A percentile compares a stretch with the other conserved stretches of the same genome.
These are phyloP conservation scores for Apteryx owenii DNA, from an alignment of 2,113 vertebrate genomes.

Conservation along the genomic window DNA sequence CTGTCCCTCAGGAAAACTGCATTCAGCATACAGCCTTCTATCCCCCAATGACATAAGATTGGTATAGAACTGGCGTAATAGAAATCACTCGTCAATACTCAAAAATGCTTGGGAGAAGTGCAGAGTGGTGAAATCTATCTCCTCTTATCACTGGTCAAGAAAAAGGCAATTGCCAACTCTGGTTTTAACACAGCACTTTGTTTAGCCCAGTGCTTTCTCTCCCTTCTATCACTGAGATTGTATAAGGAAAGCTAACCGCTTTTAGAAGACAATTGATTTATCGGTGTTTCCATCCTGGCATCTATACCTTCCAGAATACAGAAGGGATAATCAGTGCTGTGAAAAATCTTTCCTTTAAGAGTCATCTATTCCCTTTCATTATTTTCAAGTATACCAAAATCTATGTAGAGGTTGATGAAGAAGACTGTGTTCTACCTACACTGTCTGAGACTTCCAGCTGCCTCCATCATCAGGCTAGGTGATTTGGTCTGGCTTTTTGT, in stretches of 20 bases:
- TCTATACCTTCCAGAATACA: not conserved
- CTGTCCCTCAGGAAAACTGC: not conserved
- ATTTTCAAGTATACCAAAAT: not conserved
- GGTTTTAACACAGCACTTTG: not conserved
- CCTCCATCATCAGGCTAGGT: not conserved
- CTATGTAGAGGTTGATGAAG: accelerated
- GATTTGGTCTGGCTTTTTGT: not conserved
- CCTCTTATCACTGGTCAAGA: not conserved
- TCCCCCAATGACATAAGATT: not conserved
- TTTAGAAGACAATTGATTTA: not conserved
- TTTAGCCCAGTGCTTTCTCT: not conserved
- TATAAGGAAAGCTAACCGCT: not conserved
- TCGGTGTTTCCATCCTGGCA: not conserved
- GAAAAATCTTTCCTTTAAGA: not conserved
- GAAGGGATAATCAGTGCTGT: not conserved
- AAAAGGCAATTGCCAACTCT: not conserved
- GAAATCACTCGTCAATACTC: not conserved
- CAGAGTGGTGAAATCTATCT: not conserved
- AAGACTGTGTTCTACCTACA: not conserved
- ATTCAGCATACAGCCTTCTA: not conserved
- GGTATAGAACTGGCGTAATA: accelerated
- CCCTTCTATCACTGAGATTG: not conserved
- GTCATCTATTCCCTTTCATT: not conserved
- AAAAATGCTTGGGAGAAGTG: not conserved
- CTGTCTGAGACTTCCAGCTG: not conserved